Conservation (phyloP, 2,888 invertebrate genomes). For the Cepaea hortensis region DNA sequence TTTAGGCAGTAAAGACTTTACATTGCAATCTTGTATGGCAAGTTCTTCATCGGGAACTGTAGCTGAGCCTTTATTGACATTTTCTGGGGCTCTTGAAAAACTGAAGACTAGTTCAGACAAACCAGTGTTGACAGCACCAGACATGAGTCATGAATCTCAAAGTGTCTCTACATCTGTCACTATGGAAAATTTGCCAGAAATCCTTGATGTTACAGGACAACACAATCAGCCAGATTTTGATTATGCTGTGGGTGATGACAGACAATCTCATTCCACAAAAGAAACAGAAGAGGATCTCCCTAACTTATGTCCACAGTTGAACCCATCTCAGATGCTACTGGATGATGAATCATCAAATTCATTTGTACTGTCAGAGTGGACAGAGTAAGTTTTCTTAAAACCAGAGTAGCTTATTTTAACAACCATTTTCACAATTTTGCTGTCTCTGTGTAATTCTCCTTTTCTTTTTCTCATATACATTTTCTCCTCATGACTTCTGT, state of each 20-base stretch:
- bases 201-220: too few relatives aligned
- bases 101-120: constrained; percentile 3
- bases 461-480: not conserved
- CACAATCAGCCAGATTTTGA: not conserved
- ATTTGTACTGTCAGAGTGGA: constrained; percentile 20
- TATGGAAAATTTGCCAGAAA: not conserved
- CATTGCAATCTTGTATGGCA: not conserved
- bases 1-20: not conserved
- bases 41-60: not conserved
- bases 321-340: not conserved
- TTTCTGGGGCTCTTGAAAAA: constrained; percentile 35
- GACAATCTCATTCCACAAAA: not conserved
- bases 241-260: not conserved
- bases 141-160: not conserved
- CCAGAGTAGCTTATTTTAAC: not conserved
- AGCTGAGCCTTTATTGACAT: constrained; percentile 9
- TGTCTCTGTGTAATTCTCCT: not conserved
- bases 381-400: constrained; percentile 29
- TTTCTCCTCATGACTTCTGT: not conserved
- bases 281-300: not conserved
- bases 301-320: not conserved
- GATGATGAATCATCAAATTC: constrained; percentile 20
- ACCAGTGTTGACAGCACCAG: not conserved
- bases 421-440: not conserved
- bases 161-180: not conserved